Base-by-base conservation (phyloP, 2,888 invertebrate genomes). In the Tipula helvola region DNA sequence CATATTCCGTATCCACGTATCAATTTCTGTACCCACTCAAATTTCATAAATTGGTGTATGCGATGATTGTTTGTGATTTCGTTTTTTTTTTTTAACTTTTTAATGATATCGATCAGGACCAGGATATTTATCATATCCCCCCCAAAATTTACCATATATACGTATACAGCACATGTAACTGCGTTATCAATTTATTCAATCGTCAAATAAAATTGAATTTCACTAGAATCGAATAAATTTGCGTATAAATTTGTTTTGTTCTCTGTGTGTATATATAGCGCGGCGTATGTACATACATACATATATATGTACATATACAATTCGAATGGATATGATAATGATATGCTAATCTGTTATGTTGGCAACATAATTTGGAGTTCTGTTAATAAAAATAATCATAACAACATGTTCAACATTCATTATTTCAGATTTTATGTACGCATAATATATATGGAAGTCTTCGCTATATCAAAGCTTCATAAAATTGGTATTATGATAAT, bases 351-450 rank as follows among this genome's bases (percentile, higher is more conserved):
- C 71, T 71, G 10, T 71, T 71, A 71, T 71, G 71, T 71, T 71
- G 71, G 71, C 28, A 71, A 71, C 71, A 71, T 71, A 71, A 71
- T 71, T 71, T 71, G 18, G 28, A 71, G 71, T 71, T 71, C 28
- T 71, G 71, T 71, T 71, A 71, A 71, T 71, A 71, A 71, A 71
- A 71, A 71, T 71, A 71, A 71, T 71, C 71, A 71, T 71, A 71
- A 28, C 71, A 71, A 71, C 71, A 71, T 57, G 52, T 16, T 16
- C 8, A 57, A 16, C 71, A 71, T 71, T 28, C 71, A 71, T 71
- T 71, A 71, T 71, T 71, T 71, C 10, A 10, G 2, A 18, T 57
- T 57, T 16, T 57, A 47, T 28, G 28, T 28, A 28, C 28, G 28
- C 28, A 44, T 12, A 12, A 44, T 44, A 44, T 44, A 44, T 41